Evolutionary conservation across 37 sponge, comb jelly and placozoan species (phyloP).

Genomic region (Geodia barretti): DNA sequence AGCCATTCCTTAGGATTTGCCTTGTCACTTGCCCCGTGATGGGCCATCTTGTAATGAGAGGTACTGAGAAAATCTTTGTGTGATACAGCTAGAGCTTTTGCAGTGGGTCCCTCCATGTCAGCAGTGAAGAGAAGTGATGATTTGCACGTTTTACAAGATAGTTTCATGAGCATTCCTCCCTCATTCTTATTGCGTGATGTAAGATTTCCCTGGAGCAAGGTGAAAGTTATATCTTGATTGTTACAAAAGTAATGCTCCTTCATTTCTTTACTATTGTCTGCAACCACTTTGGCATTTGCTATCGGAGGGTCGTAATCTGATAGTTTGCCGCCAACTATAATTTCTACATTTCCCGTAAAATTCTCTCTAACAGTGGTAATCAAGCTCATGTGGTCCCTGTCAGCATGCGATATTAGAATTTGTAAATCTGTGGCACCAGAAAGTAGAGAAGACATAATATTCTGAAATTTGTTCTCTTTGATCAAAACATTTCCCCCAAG

Average conservation of each 20-base stretch:
- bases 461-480: no score
- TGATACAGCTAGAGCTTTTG: not conserved
- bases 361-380: not conserved
- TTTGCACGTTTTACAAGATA: not conserved
- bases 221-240: slow-evolving; percentile 11
- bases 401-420: slow-evolving; percentile 48
- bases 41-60: slow-evolving; percentile 19
- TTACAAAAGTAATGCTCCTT: slow-evolving; percentile 1
- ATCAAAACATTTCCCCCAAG: slow-evolving; percentile 17
- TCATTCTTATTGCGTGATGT: not conserved
- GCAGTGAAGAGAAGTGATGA: slow-evolving; percentile 4
- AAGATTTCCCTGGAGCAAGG: slow-evolving; percentile 18
- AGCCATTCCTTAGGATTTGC: slow-evolving; percentile 15
- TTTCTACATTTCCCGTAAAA: not conserved
- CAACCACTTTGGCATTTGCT: slow-evolving; percentile 13
- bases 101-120: slow-evolving; percentile 20
- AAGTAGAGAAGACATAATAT: no score
- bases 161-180: slow-evolving; percentile 3
- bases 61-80: not conserved
- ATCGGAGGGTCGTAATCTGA: not conserved
- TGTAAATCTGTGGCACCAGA: no score
- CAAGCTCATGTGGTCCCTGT: slow-evolving; percentile 30
- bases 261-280: not conserved
- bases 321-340: slow-evolving; percentile 7
- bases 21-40: slow-evolving; percentile 27